Conservation (phyloP, 2,797 vertebrate species). For the Hybognathus amarus region DNA sequence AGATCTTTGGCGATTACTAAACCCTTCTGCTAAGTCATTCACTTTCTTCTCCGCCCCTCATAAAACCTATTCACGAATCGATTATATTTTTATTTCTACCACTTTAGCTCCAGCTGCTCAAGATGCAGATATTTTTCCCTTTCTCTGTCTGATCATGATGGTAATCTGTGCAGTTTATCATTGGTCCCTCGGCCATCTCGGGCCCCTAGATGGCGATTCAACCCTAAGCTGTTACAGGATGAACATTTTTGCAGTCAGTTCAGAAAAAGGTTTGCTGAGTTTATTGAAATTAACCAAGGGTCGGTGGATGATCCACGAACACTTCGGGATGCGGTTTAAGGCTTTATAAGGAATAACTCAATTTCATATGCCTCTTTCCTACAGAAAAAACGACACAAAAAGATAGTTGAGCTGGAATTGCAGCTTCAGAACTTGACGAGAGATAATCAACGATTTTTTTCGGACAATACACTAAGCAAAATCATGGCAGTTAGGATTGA, state of each 20-base stretch:
- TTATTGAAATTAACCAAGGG: background rate
- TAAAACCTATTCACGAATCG: too few relatives aligned
- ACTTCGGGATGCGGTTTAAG: background rate
- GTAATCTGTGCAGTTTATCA: background rate
- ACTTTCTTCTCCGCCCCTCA: slow-evolving; percentile 5
- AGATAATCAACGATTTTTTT: too few relatives aligned
- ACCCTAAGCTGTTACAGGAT: background rate
- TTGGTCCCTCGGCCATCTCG: background rate
- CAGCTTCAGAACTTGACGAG: too few relatives aligned
- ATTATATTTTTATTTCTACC: too few relatives aligned
- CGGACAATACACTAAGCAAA: too few relatives aligned
- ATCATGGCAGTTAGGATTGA: too few relatives aligned
- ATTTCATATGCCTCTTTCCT: background rate
- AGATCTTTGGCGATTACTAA: background rate
- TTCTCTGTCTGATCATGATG: too few relatives aligned
- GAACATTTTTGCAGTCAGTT: background rate
- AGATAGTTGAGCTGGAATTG: too few relatives aligned
- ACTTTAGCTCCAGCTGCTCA: too few relatives aligned
- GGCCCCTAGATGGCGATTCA: slow-evolving; percentile 13
- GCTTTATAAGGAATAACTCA: background rate
- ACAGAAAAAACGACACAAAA: too few relatives aligned
- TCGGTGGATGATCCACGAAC: background rate
- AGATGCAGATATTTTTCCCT: too few relatives aligned
- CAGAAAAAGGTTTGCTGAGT: too few relatives aligned
- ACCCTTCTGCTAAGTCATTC: background rate